Evolutionary conservation across 2,888 invertebrate species (phyloP), one percentile per base, ranked within the genome.

Genomic region (Ornithoptera alexandrae): DNA sequence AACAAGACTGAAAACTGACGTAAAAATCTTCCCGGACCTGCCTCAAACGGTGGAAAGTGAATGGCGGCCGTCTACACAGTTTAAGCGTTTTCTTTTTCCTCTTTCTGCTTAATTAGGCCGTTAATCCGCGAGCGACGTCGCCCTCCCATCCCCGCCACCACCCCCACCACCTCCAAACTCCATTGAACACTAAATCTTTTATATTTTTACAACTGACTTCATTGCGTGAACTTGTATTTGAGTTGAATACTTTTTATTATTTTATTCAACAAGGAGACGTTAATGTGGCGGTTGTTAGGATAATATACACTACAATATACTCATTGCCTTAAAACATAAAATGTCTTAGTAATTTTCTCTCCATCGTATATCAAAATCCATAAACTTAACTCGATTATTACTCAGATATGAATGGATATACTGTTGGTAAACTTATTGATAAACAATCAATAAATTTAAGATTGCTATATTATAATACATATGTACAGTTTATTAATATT

Each of bases 11-110:
- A 84, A 89, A 89, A 88, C 86, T 89, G 90, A 90, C 90, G 91
- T 91, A 92, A 92, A 91, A 92, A 92, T 89, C 79, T 79, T 86
- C 86, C 91, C 86, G 78, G 86, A 92, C 92, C 92, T 92, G 72
- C 88, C 92, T 80, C 90, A 92, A 86, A 82, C 81, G 77, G 76
- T 79, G 75, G 81, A 79, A 81, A 86, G 83, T 79, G 82, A 84
- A 84, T 79, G 81, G 76, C 73, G 72, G 71, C 68, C 76, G 75
- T 76, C 83, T 80, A 81, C 77, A 75, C 78, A 72, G 77, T 76
- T 77, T 74, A 77, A 75, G 72, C 74, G 78, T 77, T 79, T 80
- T 80, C 82, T 86, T 87, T 86, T 82, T 81, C 80, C 79, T 76
- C 73, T 81, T 82, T 85, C 79, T 78, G 83, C 82, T 78, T 91